Base-by-base conservation (phyloP, 1,140 invertebrate genomes). In the Drusus annulatus region DNA sequence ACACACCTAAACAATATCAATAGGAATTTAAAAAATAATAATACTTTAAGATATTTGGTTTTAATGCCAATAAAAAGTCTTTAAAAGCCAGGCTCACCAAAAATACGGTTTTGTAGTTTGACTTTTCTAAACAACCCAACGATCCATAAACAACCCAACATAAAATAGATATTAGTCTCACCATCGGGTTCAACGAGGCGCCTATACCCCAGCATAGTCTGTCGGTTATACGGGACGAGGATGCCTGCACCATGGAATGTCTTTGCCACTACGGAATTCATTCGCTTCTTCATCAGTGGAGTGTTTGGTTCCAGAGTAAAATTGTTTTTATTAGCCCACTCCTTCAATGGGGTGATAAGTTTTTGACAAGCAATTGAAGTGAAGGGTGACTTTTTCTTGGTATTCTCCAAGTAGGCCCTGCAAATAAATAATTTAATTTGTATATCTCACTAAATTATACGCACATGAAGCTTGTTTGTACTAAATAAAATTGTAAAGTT, bases 231-330 rank as follows among this genome's bases (percentile, higher is more conserved):
- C 1, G 96, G 96, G 3, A 98, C 97, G 51, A 98, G 95, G 85
- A 99, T 94, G 2, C 97, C 97, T 80, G 94, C 94, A 80, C 92
- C 92, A 87, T 98, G 96, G 82, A 98, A 96, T 28, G 94, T 94
- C 86, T 93, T 94, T 28, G 94, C 89, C 1, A 97, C 93, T n/a
- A 93, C 91, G 80, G 92, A 92, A 82, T 91, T 93, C 28, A 94
- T 90, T 78, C 95, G 88, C 50, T 87, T 85, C 85, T 92, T 92
- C 88, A 95, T 94, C 62, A 88, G 88, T 63, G 87, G 84, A 13
- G 92, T 92, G 76, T 90, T 91, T 75, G 88, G 87, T 17, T 93
- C 92, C 21, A 97, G 85, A 15, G 88, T 88, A 82, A 94, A 92
- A 1, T 92, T 89, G 74, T 94, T 88, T 23, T 91, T 88, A 65